These are phyloP conservation scores for Mungos mungo DNA, from an alignment of 2,113 vertebrate species.

Conservation along the genomic window DNA sequence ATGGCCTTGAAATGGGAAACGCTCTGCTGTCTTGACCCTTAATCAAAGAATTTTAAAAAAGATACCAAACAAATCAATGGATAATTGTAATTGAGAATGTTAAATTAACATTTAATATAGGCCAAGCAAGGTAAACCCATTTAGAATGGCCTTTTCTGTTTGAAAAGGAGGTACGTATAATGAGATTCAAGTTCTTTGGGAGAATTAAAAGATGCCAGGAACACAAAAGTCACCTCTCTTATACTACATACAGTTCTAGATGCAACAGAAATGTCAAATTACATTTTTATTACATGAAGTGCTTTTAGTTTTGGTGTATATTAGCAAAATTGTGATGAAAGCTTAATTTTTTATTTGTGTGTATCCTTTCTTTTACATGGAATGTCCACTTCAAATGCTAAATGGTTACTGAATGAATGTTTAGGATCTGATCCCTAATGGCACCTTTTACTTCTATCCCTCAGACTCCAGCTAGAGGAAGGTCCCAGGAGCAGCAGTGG, in stretches of 20 bases:
- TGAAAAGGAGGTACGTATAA: slow-evolving; percentile 1
- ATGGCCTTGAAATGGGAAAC: slow-evolving; percentile 50
- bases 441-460: background rate
- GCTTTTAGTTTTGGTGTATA: background rate
- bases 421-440: background rate
- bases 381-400: background rate
- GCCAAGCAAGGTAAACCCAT: slow-evolving; percentile 40
- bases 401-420: background rate
- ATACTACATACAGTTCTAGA: slow-evolving; percentile 9
- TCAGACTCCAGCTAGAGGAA: background rate
- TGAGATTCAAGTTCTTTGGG: slow-evolving; percentile 18
- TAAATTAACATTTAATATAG: slow-evolving; percentile 49
- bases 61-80: slow-evolving; percentile 47
- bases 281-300: background rate
- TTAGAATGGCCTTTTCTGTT: slow-evolving; percentile 48
- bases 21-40: slow-evolving; percentile 17
- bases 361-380: background rate
- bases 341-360: background rate
- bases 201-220: slow-evolving; percentile 29
- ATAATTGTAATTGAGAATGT: slow-evolving; percentile 45
- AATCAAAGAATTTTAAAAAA: slow-evolving; percentile 52
- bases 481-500: background rate
- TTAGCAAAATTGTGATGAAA: slow-evolving; percentile 21
- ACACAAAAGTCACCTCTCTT: background rate
- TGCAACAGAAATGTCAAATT: background rate